Conservation (phyloP, 1,140 invertebrate species). For the Oryctes rhinoceros region DNA sequence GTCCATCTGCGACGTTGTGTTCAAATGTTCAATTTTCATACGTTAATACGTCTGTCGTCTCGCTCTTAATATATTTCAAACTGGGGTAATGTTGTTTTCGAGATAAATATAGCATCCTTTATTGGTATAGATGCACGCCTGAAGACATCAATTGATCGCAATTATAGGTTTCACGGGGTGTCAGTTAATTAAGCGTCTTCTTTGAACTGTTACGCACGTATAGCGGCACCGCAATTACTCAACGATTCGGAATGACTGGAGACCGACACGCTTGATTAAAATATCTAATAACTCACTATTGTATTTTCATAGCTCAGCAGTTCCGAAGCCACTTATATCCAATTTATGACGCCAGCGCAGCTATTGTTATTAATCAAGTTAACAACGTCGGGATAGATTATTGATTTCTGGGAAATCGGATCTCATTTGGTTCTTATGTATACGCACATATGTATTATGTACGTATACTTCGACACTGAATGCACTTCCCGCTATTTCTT, state of each 20-base stretch:
- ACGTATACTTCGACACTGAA: neutral
- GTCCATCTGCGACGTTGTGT: too few species aligned
- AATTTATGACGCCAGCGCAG: conserved; percentile 29
- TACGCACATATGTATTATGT: neutral
- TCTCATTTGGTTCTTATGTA: conserved; percentile 1
- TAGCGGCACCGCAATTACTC: conserved; percentile 1
- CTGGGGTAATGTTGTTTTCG: neutral
- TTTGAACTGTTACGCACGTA: conserved; percentile 11
- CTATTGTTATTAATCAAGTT: conserved; percentile 31
- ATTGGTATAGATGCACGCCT: neutral
- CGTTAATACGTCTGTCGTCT: too few species aligned
- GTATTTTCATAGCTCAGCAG: conserved; percentile 31
- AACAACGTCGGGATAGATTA: conserved; percentile 4
- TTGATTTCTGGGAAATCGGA: neutral
- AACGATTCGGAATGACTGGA: conserved; percentile 23
- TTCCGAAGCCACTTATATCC: conserved; percentile 19
- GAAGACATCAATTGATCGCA: conserved; percentile 13
- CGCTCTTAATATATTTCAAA: neutral
- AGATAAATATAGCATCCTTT: neutral
- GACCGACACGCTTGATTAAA: conserved; percentile 34
- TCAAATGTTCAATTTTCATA: too few species aligned
- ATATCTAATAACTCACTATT: conserved; percentile 31
- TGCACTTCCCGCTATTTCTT: neutral
- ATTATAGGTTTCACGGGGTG: conserved; percentile 32
- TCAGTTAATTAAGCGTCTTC: conserved; percentile 18